These are phyloP conservation scores for Phaenicophaeus curvirostris DNA, from an alignment of 2,797 vertebrate genomes.

Conservation along the genomic window DNA sequence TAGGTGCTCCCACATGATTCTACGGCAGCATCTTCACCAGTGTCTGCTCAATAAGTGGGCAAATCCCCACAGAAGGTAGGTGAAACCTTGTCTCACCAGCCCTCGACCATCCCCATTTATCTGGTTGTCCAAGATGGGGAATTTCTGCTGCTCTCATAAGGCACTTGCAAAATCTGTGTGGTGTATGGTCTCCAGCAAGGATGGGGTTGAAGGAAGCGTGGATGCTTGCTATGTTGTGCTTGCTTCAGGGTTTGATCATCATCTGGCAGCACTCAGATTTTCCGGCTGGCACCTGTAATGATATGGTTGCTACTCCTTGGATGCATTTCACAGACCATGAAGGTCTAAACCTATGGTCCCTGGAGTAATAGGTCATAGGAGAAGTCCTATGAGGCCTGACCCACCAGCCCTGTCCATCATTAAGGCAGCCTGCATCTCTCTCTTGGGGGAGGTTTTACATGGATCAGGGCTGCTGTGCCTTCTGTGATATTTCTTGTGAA, in stretches of 20 bases:
- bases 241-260: neutral
- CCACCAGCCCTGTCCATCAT: neutral
- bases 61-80: neutral
- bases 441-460: rapidly evolving
- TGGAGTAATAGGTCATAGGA: neutral
- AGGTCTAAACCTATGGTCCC: neutral
- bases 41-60: neutral
- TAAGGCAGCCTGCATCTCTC: neutral
- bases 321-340: rapidly evolving
- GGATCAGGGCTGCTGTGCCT: neutral
- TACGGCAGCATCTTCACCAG: neutral
- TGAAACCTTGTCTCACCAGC: neutral
- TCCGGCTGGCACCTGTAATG: neutral
- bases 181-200: neutral
- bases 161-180: neutral
- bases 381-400: neutral
- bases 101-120: neutral
- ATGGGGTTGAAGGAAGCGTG: neutral
- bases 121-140: neutral
- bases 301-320: rapidly evolving
- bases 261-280: neutral
- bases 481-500: neutral
- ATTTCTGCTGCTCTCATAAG: rapidly evolving
- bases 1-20: neutral
- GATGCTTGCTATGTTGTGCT: rapidly evolving